Base-by-base conservation (phyloP, 2,797 vertebrate species). In the Acanthis flammea region DNA sequence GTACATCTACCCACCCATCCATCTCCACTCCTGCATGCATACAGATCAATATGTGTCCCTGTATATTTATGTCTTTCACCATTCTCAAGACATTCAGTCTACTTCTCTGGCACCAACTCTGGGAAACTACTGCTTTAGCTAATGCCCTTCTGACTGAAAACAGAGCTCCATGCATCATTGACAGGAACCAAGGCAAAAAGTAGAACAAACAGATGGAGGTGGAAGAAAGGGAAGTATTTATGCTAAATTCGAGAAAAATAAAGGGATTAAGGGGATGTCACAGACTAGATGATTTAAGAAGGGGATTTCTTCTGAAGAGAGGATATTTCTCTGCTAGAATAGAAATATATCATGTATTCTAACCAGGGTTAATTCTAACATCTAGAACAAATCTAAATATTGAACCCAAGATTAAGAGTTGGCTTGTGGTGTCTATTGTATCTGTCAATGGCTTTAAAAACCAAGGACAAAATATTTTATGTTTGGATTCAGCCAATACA, bases 321-420 rank as follows among this genome's bases (percentile, higher is more conserved):
- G 68, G 67, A 76, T 88, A 94, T 95, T 94, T 90, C 73, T 71
- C 79, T 88, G 58, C 72, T 84, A 86, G 66, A 94, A 92, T 50
- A 91, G 77, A 92, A 96, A 96, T 63, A 16, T 86, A 86, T 73
- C 90, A 57, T 51, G 61, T 92, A 91, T 90, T 84, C 60, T 90
- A 92, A 84, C 85, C 51, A 94, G 82, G 55, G 82, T 94, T 96
- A 96, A 96, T 92, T 96, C 87, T 91, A 86, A 94, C 76, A 92
- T 82, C 91, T 94, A 97, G 79, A 94, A 95, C 90, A 94, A 92
- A 96, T 91, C 94, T 94, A 88, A 94, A 94, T 79, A 82, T 94
- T 94, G 88, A 96, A 96, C 71, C 76, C 67, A 86, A 95, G 82
- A 96, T 90, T 94, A 94, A 82, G 72, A 84, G 51, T 86, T 92